Evolutionary conservation across 2,797 vertebrate genomes (phyloP), one percentile per base, ranked within the genome.

Genomic region (Neosilurus hyrtlii): DNA sequence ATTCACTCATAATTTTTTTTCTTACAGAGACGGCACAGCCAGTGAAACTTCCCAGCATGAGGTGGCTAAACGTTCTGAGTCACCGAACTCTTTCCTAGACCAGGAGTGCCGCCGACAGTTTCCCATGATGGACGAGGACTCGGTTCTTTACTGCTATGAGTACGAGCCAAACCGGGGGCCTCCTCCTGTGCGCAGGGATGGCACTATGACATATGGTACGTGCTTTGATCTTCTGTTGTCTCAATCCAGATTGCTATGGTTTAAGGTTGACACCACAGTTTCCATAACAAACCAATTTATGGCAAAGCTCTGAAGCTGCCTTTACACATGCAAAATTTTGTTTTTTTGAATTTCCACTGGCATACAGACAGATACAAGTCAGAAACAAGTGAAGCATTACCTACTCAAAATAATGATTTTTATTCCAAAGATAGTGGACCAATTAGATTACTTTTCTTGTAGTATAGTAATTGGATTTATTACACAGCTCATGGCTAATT

Each of bases 11-110:
- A 43, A 77, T 85, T 67, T 77, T 71, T 54, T 49, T 52, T 56
- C 51, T 71, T 57, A 9, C 79, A 99, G 98, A 92, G 97, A 98
- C 80, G 97, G 99, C 80, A 96, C 96, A 0, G 95, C 92, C 73
- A 96, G 96, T 0, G 96, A 98, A 30, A 90, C 94, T 67, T 92
- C 93, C 89, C 96, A 96, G 88, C 93, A 95, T 6, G 96, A 97
- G 71, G 91, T 97, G 26, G 94, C 96, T 22, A 96, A 97, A 85
- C 96, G 98, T 86, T 98, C 97, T 16, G 97, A 99, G 90, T 99
- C 98, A 70, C 98, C 98, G 81, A 99, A 99, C 94, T 98, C 98
- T 37, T 99, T 97, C 91, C 94, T 99, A 92, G 98, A 99, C 91
- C 98, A 99, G 91, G 97, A 99, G 85, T 98, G 97, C 91, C 94